Conservation (phyloP, 2,888 invertebrate genomes). For the Cephus spinipes region DNA sequence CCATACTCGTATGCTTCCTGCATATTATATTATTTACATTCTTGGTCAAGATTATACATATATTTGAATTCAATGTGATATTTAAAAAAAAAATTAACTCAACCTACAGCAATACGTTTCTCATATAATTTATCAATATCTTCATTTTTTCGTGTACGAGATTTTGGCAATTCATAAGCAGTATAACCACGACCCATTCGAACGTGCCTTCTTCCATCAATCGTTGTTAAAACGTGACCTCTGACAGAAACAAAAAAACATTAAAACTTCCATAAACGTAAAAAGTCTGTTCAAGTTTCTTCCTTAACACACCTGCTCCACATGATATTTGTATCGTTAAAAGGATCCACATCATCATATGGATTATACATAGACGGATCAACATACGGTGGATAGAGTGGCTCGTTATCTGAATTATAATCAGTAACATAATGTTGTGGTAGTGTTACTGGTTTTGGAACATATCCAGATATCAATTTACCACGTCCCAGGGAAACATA, state of each 20-base stretch:
- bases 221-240: constrained; percentile 34
- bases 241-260: constrained; percentile 29
- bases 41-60: background rate
- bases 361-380: constrained; percentile 42
- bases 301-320: constrained; percentile 51
- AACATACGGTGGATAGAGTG: constrained; percentile 42
- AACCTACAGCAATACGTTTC: constrained; percentile 40
- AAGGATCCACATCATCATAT: constrained; percentile 43
- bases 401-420: constrained; percentile 33
- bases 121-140: constrained; percentile 43
- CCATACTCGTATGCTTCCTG: constrained; percentile 52
- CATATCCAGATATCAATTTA: background rate
- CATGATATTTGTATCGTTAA: constrained; percentile 45
- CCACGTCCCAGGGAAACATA: background rate
- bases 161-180: constrained; percentile 48
- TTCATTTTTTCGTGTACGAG: constrained; percentile 34
- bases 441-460: background rate
- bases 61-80: background rate
- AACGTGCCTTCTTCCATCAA: constrained; percentile 54
- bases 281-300: background rate
- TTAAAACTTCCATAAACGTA: background rate
- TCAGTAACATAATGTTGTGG: background rate
- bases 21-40: background rate
- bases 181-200: constrained; percentile 57
- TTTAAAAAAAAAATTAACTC: constrained; percentile 3